These are phyloP conservation scores for Epirrita christyi DNA, from an alignment of 2,888 invertebrate genomes.

Conservation along the genomic window DNA sequence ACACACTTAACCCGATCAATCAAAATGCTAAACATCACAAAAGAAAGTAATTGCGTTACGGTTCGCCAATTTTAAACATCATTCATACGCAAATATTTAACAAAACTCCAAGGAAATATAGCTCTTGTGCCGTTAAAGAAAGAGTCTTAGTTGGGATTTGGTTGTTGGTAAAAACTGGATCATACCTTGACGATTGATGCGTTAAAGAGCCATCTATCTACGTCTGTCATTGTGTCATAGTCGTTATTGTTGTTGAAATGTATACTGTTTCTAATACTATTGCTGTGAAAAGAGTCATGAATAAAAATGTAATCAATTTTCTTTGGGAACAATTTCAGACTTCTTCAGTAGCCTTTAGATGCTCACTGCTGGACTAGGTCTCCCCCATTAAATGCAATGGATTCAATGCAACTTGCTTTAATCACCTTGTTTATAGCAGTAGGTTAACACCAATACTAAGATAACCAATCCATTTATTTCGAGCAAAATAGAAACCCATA, in stretches of 20 bases:
- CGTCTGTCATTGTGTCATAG: slow-evolving; percentile 28
- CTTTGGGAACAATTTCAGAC: background rate
- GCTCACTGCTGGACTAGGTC: too few species aligned
- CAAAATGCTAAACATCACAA: slow-evolving; percentile 27
- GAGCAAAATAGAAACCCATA: too few species aligned
- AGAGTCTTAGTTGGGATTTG: background rate
- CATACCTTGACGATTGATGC: slow-evolving; percentile 30
- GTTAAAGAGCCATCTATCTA: slow-evolving; percentile 28
- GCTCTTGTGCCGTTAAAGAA: background rate
- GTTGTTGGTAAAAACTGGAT: slow-evolving; percentile 20
- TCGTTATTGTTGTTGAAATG: slow-evolving; percentile 24
- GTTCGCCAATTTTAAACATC: slow-evolving; percentile 21
- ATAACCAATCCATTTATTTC: too few species aligned
- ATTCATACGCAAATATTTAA: slow-evolving; percentile 30
- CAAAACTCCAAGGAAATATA: slow-evolving; percentile 5
- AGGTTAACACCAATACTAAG: too few species aligned
- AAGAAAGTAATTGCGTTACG: slow-evolving; percentile 33
- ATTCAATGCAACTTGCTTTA: too few species aligned
- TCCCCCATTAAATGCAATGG: too few species aligned
- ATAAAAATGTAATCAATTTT: background rate
- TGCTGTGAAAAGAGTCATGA: background rate
- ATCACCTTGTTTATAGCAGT: too few species aligned
- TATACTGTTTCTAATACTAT: slow-evolving; percentile 16
- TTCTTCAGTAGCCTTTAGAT: too few species aligned
- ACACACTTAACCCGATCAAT: slow-evolving; percentile 35